Conservation (phyloP, 2,113 vertebrate genomes). For the Atherinomorus stipes region DNA sequence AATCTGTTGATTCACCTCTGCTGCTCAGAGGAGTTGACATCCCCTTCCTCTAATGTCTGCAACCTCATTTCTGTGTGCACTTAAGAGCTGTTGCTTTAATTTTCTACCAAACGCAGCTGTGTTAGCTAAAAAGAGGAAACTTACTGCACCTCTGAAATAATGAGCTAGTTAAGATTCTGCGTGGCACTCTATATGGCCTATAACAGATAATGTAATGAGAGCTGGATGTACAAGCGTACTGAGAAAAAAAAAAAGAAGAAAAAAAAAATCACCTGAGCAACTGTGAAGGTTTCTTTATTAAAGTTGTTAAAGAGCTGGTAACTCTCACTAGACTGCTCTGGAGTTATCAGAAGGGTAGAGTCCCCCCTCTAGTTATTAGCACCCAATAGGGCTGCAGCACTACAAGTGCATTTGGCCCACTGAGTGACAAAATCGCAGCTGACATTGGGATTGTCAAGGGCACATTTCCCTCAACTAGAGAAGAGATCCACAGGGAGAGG, state of each 20-base stretch:
- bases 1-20: constrained; percentile 80
- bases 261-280: constrained; percentile 8
- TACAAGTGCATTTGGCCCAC: constrained; percentile 57
- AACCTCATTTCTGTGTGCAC: constrained; percentile 50
- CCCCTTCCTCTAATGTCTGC: constrained; percentile 49
- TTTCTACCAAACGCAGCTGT: constrained; percentile 25
- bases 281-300: constrained; percentile 14
- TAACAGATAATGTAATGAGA: constrained; percentile 33
- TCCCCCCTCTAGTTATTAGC: constrained; percentile 57
- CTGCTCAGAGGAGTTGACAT: constrained; percentile 66
- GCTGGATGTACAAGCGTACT: not conserved
- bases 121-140: constrained; percentile 35
- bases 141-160: constrained; percentile 34
- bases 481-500: constrained; percentile 69
- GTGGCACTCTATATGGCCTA: not conserved
- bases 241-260: not conserved
- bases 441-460: constrained; percentile 73
- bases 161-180: constrained; percentile 34
- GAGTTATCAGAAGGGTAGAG: constrained; percentile 43
- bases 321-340: constrained; percentile 36
- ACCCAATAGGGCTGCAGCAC: constrained; percentile 50
- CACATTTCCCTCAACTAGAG: constrained; percentile 71
- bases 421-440: constrained; percentile 81
- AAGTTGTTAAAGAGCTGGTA: constrained; percentile 40
- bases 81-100: constrained; percentile 48